A percentile compares a stretch with the other conserved stretches of the same genome.
Conservation (phyloP, 2,113 vertebrate species). For the Cyanistes caeruleus region DNA sequence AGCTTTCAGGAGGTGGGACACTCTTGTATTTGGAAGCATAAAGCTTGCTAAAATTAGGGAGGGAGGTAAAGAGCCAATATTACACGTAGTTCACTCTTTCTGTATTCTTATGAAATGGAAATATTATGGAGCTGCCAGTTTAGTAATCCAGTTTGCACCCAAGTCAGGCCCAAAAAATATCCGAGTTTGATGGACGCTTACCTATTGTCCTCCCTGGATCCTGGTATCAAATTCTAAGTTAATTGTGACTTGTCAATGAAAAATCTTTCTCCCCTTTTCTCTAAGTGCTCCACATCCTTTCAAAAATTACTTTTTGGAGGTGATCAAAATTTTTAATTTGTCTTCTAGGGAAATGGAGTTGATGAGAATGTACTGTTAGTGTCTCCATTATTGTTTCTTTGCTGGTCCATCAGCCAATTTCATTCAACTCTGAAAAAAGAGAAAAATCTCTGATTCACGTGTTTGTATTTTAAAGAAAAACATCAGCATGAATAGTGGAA, state of each 20-base stretch:
- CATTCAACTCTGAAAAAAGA: neutral
- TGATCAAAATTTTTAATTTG: neutral
- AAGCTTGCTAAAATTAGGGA: neutral
- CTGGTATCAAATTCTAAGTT: neutral
- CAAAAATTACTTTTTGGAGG: neutral
- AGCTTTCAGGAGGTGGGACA: neutral
- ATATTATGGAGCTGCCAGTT: neutral
- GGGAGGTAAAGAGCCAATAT: neutral
- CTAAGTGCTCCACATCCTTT: neutral
- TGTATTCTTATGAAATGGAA: neutral
- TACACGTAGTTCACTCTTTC: neutral
- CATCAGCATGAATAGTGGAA: neutral
- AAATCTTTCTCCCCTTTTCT: neutral
- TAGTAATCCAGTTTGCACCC: neutral
- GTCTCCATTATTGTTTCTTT: neutral
- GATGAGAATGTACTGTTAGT: neutral
- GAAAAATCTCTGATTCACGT: neutral
- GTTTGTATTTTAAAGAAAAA: neutral
- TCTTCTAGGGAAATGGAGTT: neutral
- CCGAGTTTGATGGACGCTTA: neutral
- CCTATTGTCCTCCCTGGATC: neutral
- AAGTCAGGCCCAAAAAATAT: neutral
- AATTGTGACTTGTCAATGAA: neutral
- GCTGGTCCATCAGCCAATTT: neutral
- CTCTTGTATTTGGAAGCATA: neutral